A percentile compares a stretch with the other conserved stretches of the same genome.
These are phyloP conservation scores for Eubasilissa splendida DNA, from an alignment of 2,888 invertebrate species.

Conservation along the genomic window DNA sequence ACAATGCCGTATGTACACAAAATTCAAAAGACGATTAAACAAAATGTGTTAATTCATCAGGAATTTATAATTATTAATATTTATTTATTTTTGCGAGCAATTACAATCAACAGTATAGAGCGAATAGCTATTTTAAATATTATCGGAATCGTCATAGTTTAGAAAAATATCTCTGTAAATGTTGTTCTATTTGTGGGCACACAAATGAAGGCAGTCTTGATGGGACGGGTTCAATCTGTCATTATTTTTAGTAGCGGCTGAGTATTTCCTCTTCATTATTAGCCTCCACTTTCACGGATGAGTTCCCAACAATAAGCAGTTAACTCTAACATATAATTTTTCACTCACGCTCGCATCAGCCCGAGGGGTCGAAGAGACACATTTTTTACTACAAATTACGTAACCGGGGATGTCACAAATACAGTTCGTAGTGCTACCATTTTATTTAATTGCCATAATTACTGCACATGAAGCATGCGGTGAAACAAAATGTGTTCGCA, in stretches of 20 bases:
- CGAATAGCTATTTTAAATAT: too few species aligned
- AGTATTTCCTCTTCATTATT: conserved; percentile 41
- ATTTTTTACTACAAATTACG: neutral
- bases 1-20: too few species aligned
- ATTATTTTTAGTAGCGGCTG: conserved; percentile 19
- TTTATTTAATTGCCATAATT: conserved; percentile 8
- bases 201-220: conserved; percentile 5
- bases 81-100: too few species aligned
- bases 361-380: neutral
- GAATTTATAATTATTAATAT: too few species aligned
- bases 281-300: conserved; percentile 35
- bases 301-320: conserved; percentile 31
- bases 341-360: conserved; percentile 14
- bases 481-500: neutral
- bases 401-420: conserved; percentile 15
- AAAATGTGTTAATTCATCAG: too few species aligned
- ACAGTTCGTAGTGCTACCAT: conserved; percentile 1
- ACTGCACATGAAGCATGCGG: neutral
- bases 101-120: too few species aligned
- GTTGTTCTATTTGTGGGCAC: neutral
- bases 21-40: too few species aligned
- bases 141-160: too few species aligned
- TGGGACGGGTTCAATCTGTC: neutral
- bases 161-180: neutral
- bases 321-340: conserved; percentile 29